These are phyloP conservation scores for Paralvinella palmiformis DNA, from an alignment of 1,140 invertebrate genomes.

Conservation along the genomic window DNA sequence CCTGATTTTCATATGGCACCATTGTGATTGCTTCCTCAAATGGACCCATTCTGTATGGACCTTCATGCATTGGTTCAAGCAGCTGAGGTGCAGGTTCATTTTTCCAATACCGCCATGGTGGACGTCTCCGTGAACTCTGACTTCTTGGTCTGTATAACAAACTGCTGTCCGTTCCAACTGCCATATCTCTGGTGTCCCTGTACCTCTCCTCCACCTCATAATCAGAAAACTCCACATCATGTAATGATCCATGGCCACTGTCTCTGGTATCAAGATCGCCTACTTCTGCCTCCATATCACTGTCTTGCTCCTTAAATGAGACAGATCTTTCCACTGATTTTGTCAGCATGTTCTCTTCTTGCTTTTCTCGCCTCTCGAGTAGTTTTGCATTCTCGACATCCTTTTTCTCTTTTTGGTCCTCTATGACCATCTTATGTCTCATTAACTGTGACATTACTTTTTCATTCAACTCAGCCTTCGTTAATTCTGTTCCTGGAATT, in stretches of 20 bases:
- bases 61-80: slow-evolving; percentile 15
- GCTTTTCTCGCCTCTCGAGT: slow-evolving; percentile 17
- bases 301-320: background rate
- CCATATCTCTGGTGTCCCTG: slow-evolving; percentile 16
- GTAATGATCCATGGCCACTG: background rate
- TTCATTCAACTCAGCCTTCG: slow-evolving; percentile 32
- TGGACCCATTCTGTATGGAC: slow-evolving; percentile 14
- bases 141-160: slow-evolving; percentile 16
- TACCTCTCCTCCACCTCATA: slow-evolving; percentile 10
- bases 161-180: slow-evolving; percentile 31
- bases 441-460: slow-evolving; percentile 23
- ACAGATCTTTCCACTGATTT: slow-evolving; percentile 21
- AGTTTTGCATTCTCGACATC: slow-evolving; percentile 6
- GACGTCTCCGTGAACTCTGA: slow-evolving; percentile 16
- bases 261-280: background rate
- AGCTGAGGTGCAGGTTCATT: slow-evolving; percentile 1
- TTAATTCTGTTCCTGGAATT: slow-evolving; percentile 38
- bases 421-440: slow-evolving; percentile 8
- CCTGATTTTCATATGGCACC: background rate
- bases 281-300: background rate
- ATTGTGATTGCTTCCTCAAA: background rate
- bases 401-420: slow-evolving; percentile 5
- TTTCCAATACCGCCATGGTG: slow-evolving; percentile 29
- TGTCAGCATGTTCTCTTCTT: slow-evolving; percentile 11
- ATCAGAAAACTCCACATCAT: slow-evolving; percentile 7